Evolutionary conservation across 2,113 vertebrate species (phyloP), one percentile per base, ranked within the genome.

Genomic region (Pollachius pollachius): DNA sequence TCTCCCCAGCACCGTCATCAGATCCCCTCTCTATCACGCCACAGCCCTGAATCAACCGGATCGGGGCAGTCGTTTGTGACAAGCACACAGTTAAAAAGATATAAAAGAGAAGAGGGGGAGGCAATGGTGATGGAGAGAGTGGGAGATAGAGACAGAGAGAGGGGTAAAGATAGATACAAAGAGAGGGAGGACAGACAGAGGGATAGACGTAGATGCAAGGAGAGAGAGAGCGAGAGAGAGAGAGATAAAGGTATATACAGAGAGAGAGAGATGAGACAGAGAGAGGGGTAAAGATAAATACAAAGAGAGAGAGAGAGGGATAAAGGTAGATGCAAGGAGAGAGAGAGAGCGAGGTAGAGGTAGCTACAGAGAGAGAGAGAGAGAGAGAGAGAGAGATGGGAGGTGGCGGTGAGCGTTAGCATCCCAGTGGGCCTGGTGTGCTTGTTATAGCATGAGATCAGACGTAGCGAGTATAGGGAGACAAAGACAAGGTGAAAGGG

Each of bases 401-500:
- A 72, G 74, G 70, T 70, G 80, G 81, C 79, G 62, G 69, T 34
- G 37, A 76, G 82, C 72, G 80, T 87, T 80, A 81, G 77, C 75
- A 74, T 84, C 85, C 84, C 76, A 78, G 76, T 78, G 88, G 86
- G 81, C 78, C 82, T 82, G 84, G 75, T 82, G 83, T 79, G 89
- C 89, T 88, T 83, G 84, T 91, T 91, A 90, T 89, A 88, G 84
- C 83, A 81, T 81, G 75, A 88, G 88, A 90, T 87, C 84, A 79
- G 84, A 86, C 68, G 79, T 83, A 87, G 74, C 4, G 60, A 81
- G 74, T 70, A 80, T 84, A 84, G 74, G 73, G 70, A 66, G 56
- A 76, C 66, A 70, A 16, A 64, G 63, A 70, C 71, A 77, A 81
- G 73, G 79, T 80, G 81, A 83, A 78, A 62, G 41, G 68, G 57